Percentiles rank a stretch among this genome's conserved stretches.
These are phyloP conservation scores for Liasis olivaceus DNA, from an alignment of 2,797 vertebrate genomes.

Conservation along the genomic window DNA sequence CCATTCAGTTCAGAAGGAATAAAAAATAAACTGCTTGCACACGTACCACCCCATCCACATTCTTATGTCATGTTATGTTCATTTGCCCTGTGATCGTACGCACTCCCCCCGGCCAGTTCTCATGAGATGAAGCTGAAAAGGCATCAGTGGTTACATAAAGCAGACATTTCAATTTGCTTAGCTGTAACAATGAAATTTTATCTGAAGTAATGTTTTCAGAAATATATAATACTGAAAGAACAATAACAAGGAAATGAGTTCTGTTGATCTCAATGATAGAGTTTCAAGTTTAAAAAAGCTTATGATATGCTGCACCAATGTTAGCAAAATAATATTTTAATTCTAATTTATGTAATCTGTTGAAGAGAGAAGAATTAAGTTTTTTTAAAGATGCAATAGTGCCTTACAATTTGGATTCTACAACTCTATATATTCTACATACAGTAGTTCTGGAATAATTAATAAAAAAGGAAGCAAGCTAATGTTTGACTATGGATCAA, in stretches of 20 bases:
- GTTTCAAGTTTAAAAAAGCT: neutral
- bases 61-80: neutral
- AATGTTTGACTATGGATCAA: neutral
- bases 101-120: neutral
- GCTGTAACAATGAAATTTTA: neutral
- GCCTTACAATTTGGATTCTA: neutral
- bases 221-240: neutral
- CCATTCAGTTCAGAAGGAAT: neutral
- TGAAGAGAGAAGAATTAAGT: neutral
- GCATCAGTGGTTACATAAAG: neutral
- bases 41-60: neutral
- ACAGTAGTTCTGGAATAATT: neutral
- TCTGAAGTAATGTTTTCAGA: neutral
- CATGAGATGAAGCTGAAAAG: neutral
- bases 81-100: neutral
- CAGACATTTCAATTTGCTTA: neutral
- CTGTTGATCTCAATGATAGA: neutral
- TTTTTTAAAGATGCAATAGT: neutral
- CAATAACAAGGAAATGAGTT: neutral
- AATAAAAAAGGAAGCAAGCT: neutral
- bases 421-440: neutral
- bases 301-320: neutral
- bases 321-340: neutral
- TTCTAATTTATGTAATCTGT: neutral
- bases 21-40: neutral